phyloP scores from a whole-genome alignment of 2,113 vertebrate genomes.

The Peromyscus leucopus region DNA sequence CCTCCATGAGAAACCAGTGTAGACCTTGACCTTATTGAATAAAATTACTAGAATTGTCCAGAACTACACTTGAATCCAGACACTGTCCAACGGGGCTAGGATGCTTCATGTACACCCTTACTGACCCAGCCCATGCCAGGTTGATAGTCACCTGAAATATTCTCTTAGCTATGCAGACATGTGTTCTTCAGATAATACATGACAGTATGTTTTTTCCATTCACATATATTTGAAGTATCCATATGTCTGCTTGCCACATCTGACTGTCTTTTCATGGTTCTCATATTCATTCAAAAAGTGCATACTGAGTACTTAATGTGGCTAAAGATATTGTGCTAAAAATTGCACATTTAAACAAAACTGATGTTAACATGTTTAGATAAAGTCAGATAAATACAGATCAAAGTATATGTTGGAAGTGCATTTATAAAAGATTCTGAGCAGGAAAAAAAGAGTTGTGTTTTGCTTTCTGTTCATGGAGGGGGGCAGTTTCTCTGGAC shows the following conservation, averaged over 20 bases:
- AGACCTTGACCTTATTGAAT: conserved; percentile 85
- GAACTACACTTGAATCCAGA: conserved; percentile 85
- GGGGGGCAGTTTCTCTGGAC: not conserved
- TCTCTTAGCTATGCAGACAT: not conserved
- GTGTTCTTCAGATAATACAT: not conserved
- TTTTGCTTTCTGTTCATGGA: not conserved
- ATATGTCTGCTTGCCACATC: not conserved
- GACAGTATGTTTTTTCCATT: not conserved
- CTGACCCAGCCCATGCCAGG: not conserved
- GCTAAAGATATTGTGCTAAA: conserved; percentile 25
- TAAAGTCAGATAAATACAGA: conserved; percentile 55
- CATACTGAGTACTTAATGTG: not conserved
- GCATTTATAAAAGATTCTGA: not conserved
- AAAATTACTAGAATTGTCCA: conserved; percentile 85
- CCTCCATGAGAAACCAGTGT: conserved; percentile 65
- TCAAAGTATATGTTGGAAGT: conserved; percentile 29
- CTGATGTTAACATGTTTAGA: conserved; percentile 15
- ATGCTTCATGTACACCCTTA: conserved; percentile 62
- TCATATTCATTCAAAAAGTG: conserved; percentile 43
- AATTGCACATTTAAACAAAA: conserved; percentile 59
- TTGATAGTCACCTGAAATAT: not conserved
- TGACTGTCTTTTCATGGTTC: conserved; percentile 34
- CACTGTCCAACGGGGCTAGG: conserved; percentile 61
- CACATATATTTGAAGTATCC: not conserved
- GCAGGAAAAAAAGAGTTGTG: not conserved